Percentiles rank a stretch among this genome's conserved stretches.
phyloP scores from a whole-genome alignment of 2,888 invertebrate genomes.

The Tetranychus piercei region DNA sequence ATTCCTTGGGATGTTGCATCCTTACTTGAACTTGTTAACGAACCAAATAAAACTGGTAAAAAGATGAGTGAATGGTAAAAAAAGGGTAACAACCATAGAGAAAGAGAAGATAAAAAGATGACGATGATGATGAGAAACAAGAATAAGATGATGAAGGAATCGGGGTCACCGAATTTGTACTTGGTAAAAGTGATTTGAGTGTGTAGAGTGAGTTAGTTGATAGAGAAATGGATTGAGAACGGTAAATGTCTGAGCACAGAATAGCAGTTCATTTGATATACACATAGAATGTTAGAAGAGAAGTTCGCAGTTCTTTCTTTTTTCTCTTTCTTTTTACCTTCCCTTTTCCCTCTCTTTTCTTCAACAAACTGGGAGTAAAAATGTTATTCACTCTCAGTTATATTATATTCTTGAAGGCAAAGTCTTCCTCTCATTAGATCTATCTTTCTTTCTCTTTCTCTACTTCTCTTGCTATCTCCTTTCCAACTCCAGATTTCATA shows the following conservation, averaged over 20 bases:
- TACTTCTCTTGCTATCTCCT: neutral
- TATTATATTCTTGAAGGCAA: neutral
- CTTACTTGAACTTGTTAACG: neutral
- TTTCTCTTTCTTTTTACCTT: neutral
- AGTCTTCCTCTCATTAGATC: neutral
- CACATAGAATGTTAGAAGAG: neutral
- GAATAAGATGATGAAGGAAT: neutral
- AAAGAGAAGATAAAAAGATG: neutral
- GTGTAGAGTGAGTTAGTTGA: neutral
- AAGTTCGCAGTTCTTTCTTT: neutral
- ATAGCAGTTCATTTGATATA: neutral
- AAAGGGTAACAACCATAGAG: neutral
- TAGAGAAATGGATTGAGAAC: neutral
- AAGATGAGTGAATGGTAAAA: neutral
- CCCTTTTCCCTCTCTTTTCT: neutral
- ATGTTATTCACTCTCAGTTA: neutral
- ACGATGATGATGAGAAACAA: neutral
- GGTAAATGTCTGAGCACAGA: neutral
- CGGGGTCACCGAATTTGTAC: neutral
- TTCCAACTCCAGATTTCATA: neutral
- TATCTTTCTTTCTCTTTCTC: slow-evolving; percentile 6
- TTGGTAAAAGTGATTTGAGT: neutral
- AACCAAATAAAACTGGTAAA: neutral
- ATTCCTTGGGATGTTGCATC: neutral
- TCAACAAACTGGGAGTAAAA: neutral